phyloP scores from a whole-genome alignment of 2,113 vertebrate genomes.

The Salvelinus namaycush region DNA sequence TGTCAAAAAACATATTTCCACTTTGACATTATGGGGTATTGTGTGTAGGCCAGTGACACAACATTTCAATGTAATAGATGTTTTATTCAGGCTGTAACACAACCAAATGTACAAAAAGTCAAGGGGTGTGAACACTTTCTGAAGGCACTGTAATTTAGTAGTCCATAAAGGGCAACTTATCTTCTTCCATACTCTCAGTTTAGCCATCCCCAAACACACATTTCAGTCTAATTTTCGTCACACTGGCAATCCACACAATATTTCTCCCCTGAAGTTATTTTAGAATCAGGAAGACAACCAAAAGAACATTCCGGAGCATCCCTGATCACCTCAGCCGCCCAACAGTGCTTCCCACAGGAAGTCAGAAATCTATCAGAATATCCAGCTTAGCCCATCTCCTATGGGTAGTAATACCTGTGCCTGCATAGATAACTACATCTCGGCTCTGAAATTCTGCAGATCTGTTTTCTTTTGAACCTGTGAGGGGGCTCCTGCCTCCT shows the following conservation, averaged over 20 bases:
- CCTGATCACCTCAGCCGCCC: not conserved
- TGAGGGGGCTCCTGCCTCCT: not conserved
- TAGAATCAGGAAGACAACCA: not conserved
- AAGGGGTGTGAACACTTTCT: too few relatives aligned
- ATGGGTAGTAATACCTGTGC: conserved; percentile 7
- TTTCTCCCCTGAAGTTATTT: not conserved
- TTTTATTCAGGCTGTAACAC: too few relatives aligned
- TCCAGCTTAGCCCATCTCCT: conserved; percentile 11
- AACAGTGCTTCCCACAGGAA: conserved; percentile 4
- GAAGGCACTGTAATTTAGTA: not conserved
- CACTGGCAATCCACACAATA: not conserved
- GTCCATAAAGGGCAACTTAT: too few relatives aligned
- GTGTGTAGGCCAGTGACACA: not conserved
- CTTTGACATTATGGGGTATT: too few relatives aligned
- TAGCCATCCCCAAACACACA: not conserved
- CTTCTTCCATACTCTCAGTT: not conserved
- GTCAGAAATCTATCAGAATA: conserved; percentile 15
- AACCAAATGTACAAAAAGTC: too few relatives aligned
- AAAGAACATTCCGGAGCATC: conserved; percentile 11
- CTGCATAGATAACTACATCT: conserved; percentile 8
- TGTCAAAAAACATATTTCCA: too few relatives aligned
- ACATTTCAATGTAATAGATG: not conserved
- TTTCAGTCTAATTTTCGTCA: not conserved
- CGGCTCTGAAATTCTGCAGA: not conserved
- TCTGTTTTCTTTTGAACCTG: conserved; percentile 4